Evolutionary conservation across 2,113 vertebrate genomes (phyloP).

Genomic region (Notarius lentiginosus): DNA sequence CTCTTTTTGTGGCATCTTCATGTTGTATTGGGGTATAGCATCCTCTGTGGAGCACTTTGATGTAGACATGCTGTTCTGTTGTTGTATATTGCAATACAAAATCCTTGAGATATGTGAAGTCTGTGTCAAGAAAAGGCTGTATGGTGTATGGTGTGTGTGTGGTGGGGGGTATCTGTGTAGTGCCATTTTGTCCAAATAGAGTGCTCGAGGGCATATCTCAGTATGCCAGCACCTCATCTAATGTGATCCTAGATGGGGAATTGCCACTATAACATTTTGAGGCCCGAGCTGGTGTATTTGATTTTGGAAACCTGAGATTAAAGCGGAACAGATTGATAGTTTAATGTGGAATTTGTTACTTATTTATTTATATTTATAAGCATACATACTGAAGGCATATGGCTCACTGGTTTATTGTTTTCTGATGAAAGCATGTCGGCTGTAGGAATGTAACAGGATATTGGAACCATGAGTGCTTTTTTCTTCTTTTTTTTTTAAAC

Average conservation of each 20-base stretch:
- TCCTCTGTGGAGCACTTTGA: slow-evolving; percentile 32
- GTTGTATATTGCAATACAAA: slow-evolving; percentile 8
- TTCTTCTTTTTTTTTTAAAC: not conserved
- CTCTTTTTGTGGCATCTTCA: slow-evolving; percentile 4
- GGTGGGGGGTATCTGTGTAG: not conserved
- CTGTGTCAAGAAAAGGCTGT: slow-evolving; percentile 6
- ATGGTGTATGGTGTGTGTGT: not conserved
- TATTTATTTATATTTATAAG: slow-evolving; percentile 48
- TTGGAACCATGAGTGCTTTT: slow-evolving; percentile 5
- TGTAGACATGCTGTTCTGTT: slow-evolving; percentile 29
- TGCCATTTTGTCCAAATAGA: slow-evolving; percentile 28
- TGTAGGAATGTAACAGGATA: not conserved
- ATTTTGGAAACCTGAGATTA: slow-evolving; percentile 18
- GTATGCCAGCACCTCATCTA: slow-evolving; percentile 25
- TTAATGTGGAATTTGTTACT: slow-evolving; percentile 46
- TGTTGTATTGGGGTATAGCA: slow-evolving; percentile 18
- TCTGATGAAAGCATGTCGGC: slow-evolving; percentile 31
- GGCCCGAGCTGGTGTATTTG: slow-evolving; percentile 6
- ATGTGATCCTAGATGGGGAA: not conserved
- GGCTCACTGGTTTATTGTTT: slow-evolving; percentile 22
- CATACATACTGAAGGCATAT: slow-evolving; percentile 49
- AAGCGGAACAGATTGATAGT: slow-evolving; percentile 48
- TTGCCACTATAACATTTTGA: slow-evolving; percentile 25
- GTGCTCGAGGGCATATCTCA: slow-evolving; percentile 28
- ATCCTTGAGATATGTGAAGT: slow-evolving; percentile 34